A percentile compares a stretch with the other conserved stretches of the same genome.
These are phyloP conservation scores for Sterrhoptilus dennistouni DNA, from an alignment of 2,113 vertebrate genomes.

Conservation along the genomic window DNA sequence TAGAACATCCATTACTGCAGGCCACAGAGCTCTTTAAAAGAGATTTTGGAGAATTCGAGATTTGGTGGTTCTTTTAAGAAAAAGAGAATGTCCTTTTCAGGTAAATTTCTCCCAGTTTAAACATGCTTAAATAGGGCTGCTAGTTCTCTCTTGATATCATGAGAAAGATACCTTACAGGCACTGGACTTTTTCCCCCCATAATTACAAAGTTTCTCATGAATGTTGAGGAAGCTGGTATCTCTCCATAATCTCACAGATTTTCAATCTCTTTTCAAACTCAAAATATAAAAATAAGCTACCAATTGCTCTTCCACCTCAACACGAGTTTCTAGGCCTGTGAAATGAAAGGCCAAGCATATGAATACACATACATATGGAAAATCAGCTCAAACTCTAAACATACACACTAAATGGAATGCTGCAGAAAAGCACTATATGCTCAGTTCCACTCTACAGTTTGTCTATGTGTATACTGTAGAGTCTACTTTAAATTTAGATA, in stretches of 20 bases:
- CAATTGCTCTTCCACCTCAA: not conserved
- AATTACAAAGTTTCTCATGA: not conserved
- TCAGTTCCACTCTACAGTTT: not conserved
- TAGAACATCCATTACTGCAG: not conserved
- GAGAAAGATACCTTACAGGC: not conserved
- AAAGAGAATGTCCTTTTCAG: not conserved
- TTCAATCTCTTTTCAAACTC: not conserved
- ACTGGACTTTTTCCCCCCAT: not conserved
- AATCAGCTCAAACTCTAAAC: not conserved
- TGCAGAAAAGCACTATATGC: not conserved
- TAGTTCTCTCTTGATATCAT: not conserved
- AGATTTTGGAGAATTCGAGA: not conserved
- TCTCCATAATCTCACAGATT: not conserved
- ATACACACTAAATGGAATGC: not conserved
- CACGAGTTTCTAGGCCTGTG: not conserved
- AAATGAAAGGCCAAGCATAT: not conserved
- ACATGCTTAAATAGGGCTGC: not conserved
- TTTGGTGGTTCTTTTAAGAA: not conserved
- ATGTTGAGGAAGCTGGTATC: not conserved
- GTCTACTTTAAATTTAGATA: not conserved
- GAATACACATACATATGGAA: not conserved
- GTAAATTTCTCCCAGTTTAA: not conserved
- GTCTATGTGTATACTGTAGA: not conserved
- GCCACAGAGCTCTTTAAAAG: not conserved
- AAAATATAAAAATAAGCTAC: not conserved